phyloP scores from a whole-genome alignment of 2,797 vertebrate genomes.

The Antrozous pallidus region DNA sequence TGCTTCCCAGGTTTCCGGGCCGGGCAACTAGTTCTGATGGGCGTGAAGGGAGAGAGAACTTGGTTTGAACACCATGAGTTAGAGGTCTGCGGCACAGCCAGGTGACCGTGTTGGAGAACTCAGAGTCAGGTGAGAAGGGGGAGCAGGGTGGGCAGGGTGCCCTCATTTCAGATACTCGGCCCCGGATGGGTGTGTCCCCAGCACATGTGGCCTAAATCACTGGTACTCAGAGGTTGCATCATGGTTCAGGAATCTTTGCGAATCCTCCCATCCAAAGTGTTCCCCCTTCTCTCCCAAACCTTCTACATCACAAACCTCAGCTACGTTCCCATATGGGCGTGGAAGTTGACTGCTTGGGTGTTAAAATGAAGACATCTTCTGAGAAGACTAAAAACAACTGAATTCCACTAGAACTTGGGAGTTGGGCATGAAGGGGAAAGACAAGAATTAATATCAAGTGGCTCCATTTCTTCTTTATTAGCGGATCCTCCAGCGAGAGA shows the following conservation, averaged over 20 bases:
- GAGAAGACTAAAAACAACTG: background rate
- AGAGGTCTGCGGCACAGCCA: background rate
- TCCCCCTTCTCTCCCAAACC: slow-evolving; percentile 34
- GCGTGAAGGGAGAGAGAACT: background rate
- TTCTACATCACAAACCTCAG: slow-evolving; percentile 22
- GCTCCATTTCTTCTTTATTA: slow-evolving; percentile 24
- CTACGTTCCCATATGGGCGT: slow-evolving; percentile 43
- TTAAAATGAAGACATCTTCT: slow-evolving; percentile 49
- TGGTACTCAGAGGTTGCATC: background rate
- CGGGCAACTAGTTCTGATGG: background rate
- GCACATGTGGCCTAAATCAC: slow-evolving; percentile 39
- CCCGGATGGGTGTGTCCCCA: background rate
- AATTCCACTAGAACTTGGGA: background rate
- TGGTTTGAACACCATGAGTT: background rate
- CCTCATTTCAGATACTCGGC: background rate
- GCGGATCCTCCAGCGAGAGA: background rate
- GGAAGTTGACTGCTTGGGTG: slow-evolving; percentile 39
- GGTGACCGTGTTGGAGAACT: background rate
- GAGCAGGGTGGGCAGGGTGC: background rate
- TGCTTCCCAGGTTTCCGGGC: background rate
- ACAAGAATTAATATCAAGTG: background rate
- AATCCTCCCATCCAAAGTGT: slow-evolving; percentile 42
- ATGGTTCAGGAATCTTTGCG: slow-evolving; percentile 47
- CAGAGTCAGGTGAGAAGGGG: background rate
- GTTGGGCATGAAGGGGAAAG: background rate